Percentiles rank a stretch among this genome's conserved stretches.
Conservation (phyloP, 2,888 invertebrate species). For the Germaria angustata region DNA sequence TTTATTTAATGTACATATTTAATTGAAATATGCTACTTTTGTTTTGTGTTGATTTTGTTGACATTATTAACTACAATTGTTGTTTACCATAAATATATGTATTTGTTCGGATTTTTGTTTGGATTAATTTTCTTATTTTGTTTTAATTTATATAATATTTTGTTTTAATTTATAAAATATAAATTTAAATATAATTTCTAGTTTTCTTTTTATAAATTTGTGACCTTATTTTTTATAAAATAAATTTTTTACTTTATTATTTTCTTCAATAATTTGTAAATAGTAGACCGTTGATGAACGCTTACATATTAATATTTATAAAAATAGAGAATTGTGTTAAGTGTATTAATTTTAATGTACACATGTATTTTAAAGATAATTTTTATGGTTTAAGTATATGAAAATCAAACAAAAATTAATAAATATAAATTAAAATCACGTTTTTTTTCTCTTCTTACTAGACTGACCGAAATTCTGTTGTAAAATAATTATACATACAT, state of each 20-base stretch:
- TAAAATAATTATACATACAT: background rate
- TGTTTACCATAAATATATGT: constrained; percentile 40
- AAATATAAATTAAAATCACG: too few relatives aligned
- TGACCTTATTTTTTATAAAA: constrained; percentile 51
- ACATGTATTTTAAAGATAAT: too few relatives aligned
- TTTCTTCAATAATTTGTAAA: constrained; percentile 67
- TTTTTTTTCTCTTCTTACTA: too few relatives aligned
- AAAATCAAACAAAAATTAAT: too few relatives aligned
- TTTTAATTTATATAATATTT: constrained; percentile 30
- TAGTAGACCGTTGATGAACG: constrained; percentile 54
- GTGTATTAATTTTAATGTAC: constrained; percentile 25
- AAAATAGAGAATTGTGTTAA: constrained; percentile 64
- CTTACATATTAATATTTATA: constrained; percentile 61
- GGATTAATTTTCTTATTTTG: constrained; percentile 23
- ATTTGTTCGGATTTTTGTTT: background rate
- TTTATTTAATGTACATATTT: too few relatives aligned
- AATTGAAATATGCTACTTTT: too few relatives aligned
- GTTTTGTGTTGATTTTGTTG: background rate
- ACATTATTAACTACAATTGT: constrained; percentile 22
- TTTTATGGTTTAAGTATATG: too few relatives aligned
- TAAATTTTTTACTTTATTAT: constrained; percentile 33
- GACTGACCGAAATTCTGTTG: too few relatives aligned
- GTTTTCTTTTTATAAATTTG: constrained; percentile 58
- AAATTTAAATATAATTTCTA: constrained; percentile 53
- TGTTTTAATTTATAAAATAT: constrained; percentile 62